Conservation (phyloP, 2,888 invertebrate species). For the Acanthosepion esculentum region DNA sequence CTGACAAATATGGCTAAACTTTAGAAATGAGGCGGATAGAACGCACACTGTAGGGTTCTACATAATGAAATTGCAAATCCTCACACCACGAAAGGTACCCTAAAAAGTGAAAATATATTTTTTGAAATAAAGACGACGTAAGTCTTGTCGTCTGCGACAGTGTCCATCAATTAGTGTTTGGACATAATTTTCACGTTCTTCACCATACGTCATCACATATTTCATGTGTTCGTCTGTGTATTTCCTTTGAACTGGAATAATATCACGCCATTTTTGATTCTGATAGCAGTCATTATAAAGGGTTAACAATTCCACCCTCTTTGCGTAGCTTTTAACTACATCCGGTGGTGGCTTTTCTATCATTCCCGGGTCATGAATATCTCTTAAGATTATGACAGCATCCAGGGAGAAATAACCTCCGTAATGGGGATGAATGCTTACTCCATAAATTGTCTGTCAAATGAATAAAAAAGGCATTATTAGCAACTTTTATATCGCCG, state of each 20-base stretch:
- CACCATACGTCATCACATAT: slow-evolving; percentile 60
- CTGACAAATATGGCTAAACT: too few species aligned
- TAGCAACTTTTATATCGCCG: too few species aligned
- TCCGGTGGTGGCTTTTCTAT: slow-evolving; percentile 61
- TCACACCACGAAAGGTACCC: too few species aligned
- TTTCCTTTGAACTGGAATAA: slow-evolving; percentile 67
- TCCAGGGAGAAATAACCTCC: slow-evolving; percentile 78
- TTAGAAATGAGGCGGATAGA: too few species aligned
- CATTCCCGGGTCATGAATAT: slow-evolving; percentile 64
- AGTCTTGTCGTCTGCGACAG: background rate
- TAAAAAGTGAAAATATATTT: too few species aligned
- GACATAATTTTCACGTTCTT: background rate
- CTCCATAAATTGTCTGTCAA: slow-evolving; percentile 75
- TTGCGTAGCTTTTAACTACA: slow-evolving; percentile 60
- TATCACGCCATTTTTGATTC: slow-evolving; percentile 76
- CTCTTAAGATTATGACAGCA: slow-evolving; percentile 75
- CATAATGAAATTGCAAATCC: too few species aligned
- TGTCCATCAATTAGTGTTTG: background rate
- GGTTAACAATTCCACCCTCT: slow-evolving; percentile 73
- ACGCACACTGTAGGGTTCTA: too few species aligned
- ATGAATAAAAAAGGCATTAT: slow-evolving; percentile 57
- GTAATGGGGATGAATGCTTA: slow-evolving; percentile 76
- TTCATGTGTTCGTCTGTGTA: slow-evolving; percentile 75
- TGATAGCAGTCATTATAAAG: slow-evolving; percentile 77
- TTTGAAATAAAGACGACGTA: too few species aligned